These are phyloP conservation scores for Drosophila nigricruria DNA, from an alignment of 2,888 invertebrate genomes.

Conservation along the genomic window DNA sequence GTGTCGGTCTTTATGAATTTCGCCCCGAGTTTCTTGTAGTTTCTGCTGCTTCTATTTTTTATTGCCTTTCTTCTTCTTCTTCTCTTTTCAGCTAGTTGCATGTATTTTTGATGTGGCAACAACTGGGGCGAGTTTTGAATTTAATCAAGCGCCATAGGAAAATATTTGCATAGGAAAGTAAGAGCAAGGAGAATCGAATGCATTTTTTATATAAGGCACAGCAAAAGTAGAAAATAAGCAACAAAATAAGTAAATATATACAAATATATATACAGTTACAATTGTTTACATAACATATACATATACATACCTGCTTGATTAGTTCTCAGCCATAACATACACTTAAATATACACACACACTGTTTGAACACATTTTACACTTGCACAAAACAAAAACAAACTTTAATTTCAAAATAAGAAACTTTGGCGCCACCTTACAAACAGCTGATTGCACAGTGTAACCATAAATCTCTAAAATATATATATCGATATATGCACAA, in stretches of 20 bases:
- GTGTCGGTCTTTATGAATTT: constrained; percentile 72
- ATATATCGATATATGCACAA: constrained; percentile 28
- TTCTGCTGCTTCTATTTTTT: not conserved
- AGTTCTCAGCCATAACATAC: too few relatives aligned
- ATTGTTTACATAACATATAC: too few relatives aligned
- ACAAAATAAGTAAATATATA: too few relatives aligned
- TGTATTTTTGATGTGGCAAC: constrained; percentile 63
- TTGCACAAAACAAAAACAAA: not conserved
- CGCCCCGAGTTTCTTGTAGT: constrained; percentile 14
- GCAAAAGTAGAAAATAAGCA: not conserved
- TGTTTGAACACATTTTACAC: not conserved
- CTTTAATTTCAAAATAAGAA: too few relatives aligned
- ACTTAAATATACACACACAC: not conserved
- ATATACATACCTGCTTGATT: not conserved
- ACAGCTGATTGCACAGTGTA: constrained; percentile 35
- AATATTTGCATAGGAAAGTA: constrained; percentile 3
- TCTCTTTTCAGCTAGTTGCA: constrained; percentile 24
- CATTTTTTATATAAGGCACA: constrained; percentile 16
- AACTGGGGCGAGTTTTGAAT: constrained; percentile 38
- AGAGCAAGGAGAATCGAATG: constrained; percentile 27
- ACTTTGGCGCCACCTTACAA: constrained; percentile 20
- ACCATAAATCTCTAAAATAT: not conserved
- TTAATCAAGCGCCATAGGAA: constrained; percentile 56
- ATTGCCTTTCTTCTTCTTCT: not conserved
- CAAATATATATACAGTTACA: not conserved